phyloP scores from a whole-genome alignment of 35 echinoderm and acorn worm species.

The Diadema setosum region DNA sequence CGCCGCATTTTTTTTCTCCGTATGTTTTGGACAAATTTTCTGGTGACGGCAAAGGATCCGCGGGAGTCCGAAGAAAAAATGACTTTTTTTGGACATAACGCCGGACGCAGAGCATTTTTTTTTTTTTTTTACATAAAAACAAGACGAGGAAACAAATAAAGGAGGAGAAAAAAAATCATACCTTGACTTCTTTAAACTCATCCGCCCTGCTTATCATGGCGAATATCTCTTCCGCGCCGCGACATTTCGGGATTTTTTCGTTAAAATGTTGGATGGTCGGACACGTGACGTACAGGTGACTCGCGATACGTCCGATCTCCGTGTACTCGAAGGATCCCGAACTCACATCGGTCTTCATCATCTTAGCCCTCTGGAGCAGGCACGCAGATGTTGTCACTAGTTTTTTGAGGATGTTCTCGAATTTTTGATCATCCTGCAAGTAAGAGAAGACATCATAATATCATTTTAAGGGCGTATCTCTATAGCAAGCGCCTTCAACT shows the following conservation, averaged over 20 bases:
- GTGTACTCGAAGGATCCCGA: constrained; percentile 73
- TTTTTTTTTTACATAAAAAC: too few relatives aligned
- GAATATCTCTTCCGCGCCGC: constrained; percentile 73
- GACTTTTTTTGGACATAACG: too few relatives aligned
- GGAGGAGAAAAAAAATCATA: too few relatives aligned
- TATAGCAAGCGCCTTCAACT: too few relatives aligned
- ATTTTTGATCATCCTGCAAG: constrained; percentile 62
- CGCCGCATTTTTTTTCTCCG: too few relatives aligned
- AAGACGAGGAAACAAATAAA: too few relatives aligned
- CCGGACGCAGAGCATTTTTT: too few relatives aligned
- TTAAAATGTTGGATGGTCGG: constrained; percentile 92
- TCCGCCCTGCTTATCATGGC: constrained; percentile 68
- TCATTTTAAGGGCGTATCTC: too few relatives aligned
- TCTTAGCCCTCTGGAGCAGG: constrained; percentile 71
- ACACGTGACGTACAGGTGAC: constrained; percentile 89
- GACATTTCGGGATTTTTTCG: constrained; percentile 21
- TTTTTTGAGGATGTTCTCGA: constrained; percentile 61
- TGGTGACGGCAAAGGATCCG: too few relatives aligned
- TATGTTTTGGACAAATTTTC: too few relatives aligned
- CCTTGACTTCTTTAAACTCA: constrained; percentile 98
- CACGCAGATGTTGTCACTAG: constrained; percentile 62
- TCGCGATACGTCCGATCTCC: constrained; percentile 86
- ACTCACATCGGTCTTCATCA: constrained; percentile 65
- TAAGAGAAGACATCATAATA: too few relatives aligned
- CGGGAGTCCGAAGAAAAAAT: too few relatives aligned